phyloP scores from a whole-genome alignment of 2,797 vertebrate species.

The Peromyscus eremicus region DNA sequence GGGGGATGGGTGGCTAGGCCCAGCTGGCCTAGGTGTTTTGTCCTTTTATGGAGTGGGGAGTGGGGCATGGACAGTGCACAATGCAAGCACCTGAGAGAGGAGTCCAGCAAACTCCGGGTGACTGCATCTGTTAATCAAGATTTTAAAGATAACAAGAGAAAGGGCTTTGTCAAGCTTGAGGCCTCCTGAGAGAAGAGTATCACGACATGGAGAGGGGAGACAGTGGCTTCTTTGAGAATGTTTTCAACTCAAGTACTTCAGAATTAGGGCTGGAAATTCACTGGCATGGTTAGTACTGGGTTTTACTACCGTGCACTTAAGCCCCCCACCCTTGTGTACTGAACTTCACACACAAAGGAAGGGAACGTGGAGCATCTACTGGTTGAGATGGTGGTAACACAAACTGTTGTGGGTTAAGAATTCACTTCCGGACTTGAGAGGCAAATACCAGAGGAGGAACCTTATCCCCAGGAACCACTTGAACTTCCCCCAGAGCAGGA shows the following conservation, averaged over 20 bases:
- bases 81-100: background rate
- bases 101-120: background rate
- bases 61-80: background rate
- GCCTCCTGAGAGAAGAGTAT: background rate
- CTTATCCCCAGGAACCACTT: background rate
- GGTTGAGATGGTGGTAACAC: background rate
- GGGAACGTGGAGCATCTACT: background rate
- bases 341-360: background rate
- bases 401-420: background rate
- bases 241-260: background rate
- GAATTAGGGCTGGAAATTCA: conserved; percentile 3
- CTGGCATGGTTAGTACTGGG: background rate
- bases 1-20: background rate
- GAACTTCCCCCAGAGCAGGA: background rate
- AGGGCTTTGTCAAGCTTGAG: conserved; percentile 23
- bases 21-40: background rate
- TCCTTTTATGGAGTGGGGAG: background rate
- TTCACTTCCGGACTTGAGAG: background rate
- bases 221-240: background rate
- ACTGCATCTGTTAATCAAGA: conserved; percentile 11
- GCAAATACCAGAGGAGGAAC: background rate
- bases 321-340: background rate
- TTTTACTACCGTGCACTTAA: background rate
- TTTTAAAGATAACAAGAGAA: background rate
- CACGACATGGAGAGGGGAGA: background rate